Base-by-base conservation (phyloP, 2,113 vertebrate species). In the Engraulis encrasicolus region DNA sequence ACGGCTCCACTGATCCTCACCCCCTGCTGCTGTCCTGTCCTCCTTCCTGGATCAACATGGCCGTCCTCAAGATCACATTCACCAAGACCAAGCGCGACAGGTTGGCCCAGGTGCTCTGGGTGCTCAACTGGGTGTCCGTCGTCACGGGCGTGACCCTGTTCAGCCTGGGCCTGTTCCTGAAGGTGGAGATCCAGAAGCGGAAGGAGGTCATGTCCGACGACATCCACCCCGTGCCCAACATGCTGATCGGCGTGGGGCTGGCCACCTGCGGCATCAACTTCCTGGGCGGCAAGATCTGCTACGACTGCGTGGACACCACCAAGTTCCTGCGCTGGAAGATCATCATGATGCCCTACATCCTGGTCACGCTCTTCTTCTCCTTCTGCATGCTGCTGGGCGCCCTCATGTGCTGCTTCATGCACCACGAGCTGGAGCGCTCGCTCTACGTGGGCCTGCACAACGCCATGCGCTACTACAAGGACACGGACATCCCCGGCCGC, bases 71-170 rank as follows among this genome's bases (percentile, higher is more conserved):
- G 91, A 93, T 97, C 84, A 96, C 95, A 83, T 96, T 98, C 91
- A 96, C 94, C 66, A 97, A 95, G 91, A 91, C 88, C 1, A 96
- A 91, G 83, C 88, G 97, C 49, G 92, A 95, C 88, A 96, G 95
- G 85, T 78, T 97, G 61, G 96, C 97, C 34, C 95, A 97, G 90
- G 91, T 96, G 78, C 92, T 97, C 81, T 97, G 97, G 95, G 93
- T 97, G 77, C 94, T 97, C 81, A 98, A 98, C 91, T 97, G 97
- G 96, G 87, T 97, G 83, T 97, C 97, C 0, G 96, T 97, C 19
- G 85, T 96, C 66, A 96, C 95, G 0, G 97, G 97, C 5, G 88
- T 95, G 7, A 88, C 95, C 79, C 94, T 98, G 54, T 95, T 97
- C 79, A 93, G 95, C 52, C 91, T 98, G n/a, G 97, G 97, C 50